These are phyloP conservation scores for Notechis scutatus DNA, from an alignment of 2,113 vertebrate genomes.

Conservation along the genomic window DNA sequence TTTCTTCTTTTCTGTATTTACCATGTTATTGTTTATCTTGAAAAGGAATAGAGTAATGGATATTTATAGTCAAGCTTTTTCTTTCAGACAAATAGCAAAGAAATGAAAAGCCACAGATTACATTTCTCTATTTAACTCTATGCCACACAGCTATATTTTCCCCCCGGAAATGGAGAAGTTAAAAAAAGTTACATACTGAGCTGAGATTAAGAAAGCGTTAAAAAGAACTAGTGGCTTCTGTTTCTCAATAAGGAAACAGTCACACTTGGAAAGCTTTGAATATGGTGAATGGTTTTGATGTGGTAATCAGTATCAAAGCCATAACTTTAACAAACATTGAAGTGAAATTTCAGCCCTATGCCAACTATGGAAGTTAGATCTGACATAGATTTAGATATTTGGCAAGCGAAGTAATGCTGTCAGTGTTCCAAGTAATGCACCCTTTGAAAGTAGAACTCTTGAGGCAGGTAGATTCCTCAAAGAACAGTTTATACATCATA, in stretches of 20 bases:
- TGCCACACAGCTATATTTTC: not conserved
- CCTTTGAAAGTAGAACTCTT: too few relatives aligned
- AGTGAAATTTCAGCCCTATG: not conserved
- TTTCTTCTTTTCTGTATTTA: not conserved
- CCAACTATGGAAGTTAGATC: not conserved
- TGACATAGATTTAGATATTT: not conserved
- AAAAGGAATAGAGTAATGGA: not conserved
- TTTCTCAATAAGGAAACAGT: not conserved
- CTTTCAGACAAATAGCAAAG: not conserved
- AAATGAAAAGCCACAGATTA: not conserved
- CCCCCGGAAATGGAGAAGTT: not conserved
- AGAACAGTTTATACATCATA: too few relatives aligned
- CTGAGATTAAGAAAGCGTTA: not conserved
- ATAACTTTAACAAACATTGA: not conserved
- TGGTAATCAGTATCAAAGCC: not conserved
- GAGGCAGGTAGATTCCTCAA: too few relatives aligned
- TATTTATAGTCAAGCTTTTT: not conserved
- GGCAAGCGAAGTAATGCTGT: not conserved
- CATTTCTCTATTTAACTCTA: not conserved
- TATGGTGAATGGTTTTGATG: not conserved
- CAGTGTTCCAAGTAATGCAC: too few relatives aligned
- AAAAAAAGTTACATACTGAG: not conserved
- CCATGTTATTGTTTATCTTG: not conserved
- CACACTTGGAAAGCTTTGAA: not conserved
- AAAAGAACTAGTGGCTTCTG: not conserved